phyloP scores from a whole-genome alignment of 1,140 invertebrate species.

The Tetramorium simillimum region DNA sequence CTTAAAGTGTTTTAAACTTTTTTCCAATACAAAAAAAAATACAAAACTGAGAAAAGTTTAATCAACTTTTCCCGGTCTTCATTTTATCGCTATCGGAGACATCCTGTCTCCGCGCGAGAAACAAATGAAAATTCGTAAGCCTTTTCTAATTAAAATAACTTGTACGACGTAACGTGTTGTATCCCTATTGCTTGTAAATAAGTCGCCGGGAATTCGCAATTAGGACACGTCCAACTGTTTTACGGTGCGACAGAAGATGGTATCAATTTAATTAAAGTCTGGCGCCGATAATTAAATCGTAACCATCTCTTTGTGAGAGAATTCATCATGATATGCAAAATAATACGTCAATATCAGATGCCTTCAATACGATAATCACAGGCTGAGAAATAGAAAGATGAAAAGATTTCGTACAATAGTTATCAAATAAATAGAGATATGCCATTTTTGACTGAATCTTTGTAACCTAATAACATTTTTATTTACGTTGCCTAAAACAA shows the following conservation, averaged over 20 bases:
- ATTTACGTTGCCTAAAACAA: too few relatives aligned
- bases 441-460: too few relatives aligned
- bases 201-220: conserved; percentile 39
- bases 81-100: neutral
- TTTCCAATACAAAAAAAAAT: neutral
- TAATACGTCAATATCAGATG: neutral
- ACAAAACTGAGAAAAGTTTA: neutral
- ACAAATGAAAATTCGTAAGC: conserved; percentile 5
- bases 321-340: conserved; percentile 24
- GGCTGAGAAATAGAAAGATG: neutral
- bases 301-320: neutral
- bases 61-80: neutral
- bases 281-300: conserved; percentile 19
- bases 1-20: neutral
- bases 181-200: conserved; percentile 6
- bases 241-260: conserved; percentile 19
- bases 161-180: neutral
- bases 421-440: too few relatives aligned
- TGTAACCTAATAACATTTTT: too few relatives aligned
- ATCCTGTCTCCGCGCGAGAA: neutral
- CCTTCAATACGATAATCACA: neutral
- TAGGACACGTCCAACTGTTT: conserved; percentile 48
- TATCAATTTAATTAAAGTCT: conserved; percentile 49
- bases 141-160: conserved; percentile 40
- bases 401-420: neutral